Evolutionary conservation across 2,113 vertebrate species (phyloP).

Genomic region (Turdus rufiventris): DNA sequence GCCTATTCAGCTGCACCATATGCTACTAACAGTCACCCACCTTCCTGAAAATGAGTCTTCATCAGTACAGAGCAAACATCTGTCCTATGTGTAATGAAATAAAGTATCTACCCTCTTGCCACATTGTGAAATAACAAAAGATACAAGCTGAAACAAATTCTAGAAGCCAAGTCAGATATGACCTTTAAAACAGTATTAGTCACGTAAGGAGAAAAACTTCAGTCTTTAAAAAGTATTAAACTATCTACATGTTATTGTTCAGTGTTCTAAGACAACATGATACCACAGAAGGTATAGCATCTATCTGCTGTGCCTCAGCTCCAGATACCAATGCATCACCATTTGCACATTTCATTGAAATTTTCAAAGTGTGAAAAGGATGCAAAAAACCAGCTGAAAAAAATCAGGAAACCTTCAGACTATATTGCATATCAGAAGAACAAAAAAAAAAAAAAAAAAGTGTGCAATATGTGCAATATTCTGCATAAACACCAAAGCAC

Average conservation of each 20-base stretch:
- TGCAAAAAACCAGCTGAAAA: neutral
- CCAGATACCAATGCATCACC: neutral
- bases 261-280: neutral
- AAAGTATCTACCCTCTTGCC: neutral
- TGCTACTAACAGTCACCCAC: neutral
- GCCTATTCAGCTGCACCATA: neutral
- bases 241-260: neutral
- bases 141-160: neutral
- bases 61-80: neutral
- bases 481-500: neutral
- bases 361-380: neutral
- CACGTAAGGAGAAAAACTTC: neutral
- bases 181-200: neutral
- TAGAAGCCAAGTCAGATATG: neutral
- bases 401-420: neutral
- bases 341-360: neutral
- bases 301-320: neutral
- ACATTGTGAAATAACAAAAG: neutral
- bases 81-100: neutral
- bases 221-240: neutral
- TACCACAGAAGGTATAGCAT: neutral
- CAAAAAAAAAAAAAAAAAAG: neutral
- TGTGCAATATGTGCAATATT: fast-evolving
- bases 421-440: neutral
- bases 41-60: neutral